Conservation (phyloP, 1,140 invertebrate genomes). For the Scaptomyza graminum region DNA sequence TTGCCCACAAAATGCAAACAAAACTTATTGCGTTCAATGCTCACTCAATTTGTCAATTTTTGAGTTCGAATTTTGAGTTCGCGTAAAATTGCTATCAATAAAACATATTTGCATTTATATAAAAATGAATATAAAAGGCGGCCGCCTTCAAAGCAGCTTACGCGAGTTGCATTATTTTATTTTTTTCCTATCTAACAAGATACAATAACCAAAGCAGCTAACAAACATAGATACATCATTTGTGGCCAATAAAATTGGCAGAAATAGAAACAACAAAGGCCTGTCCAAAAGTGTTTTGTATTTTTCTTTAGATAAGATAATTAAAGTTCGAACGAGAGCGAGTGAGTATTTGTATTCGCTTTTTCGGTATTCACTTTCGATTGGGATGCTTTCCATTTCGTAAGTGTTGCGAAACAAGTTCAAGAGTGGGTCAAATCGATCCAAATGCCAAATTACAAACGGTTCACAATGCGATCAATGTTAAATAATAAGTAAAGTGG, state of each 20-base stretch:
- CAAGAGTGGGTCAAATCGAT: slow-evolving; percentile 57
- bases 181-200: slow-evolving; percentile 25
- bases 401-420: slow-evolving; percentile 53
- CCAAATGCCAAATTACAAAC: slow-evolving; percentile 65
- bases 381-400: slow-evolving; percentile 63
- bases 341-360: background rate
- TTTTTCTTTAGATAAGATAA: slow-evolving; percentile 58
- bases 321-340: slow-evolving; percentile 29
- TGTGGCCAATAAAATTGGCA: slow-evolving; percentile 67
- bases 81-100: slow-evolving; percentile 40
- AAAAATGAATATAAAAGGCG: slow-evolving; percentile 49
- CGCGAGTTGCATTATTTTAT: slow-evolving; percentile 59
- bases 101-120: slow-evolving; percentile 59
- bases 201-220: slow-evolving; percentile 5
- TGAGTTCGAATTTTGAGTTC: slow-evolving; percentile 1
- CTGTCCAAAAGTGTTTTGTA: background rate
- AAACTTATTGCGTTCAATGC: slow-evolving; percentile 26
- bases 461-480: slow-evolving; percentile 51
- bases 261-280: slow-evolving; percentile 44
- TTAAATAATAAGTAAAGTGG: slow-evolving; percentile 75
- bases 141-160: slow-evolving; percentile 63
- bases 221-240: slow-evolving; percentile 42
- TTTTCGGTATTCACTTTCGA: background rate
- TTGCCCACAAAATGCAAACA: slow-evolving; percentile 42
- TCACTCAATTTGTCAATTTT: slow-evolving; percentile 43